phyloP scores from a whole-genome alignment of 2,797 vertebrate genomes.

The Sphenopsis melanotis region DNA sequence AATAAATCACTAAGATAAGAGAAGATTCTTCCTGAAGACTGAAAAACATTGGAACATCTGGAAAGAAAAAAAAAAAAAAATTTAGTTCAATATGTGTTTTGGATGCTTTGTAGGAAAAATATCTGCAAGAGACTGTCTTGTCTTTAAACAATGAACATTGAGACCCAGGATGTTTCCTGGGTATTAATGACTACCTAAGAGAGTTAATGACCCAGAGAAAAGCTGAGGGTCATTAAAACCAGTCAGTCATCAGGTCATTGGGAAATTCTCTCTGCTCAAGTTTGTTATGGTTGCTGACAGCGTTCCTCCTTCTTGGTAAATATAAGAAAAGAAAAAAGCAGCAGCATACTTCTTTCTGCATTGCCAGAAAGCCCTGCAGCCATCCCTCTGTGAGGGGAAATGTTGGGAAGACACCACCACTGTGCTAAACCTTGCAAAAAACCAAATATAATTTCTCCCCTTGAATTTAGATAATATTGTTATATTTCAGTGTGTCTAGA shows the following conservation, averaged over 20 bases:
- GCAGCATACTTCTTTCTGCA: not conserved
- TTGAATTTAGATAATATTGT: not conserved
- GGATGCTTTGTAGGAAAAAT: slow-evolving; percentile 44
- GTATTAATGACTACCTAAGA: slow-evolving; percentile 51
- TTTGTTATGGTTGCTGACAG: not conserved
- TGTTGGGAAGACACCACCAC: rapidly evolving
- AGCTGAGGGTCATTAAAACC: slow-evolving; percentile 9
- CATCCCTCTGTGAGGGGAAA: not conserved
- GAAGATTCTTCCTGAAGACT: slow-evolving; percentile 3
- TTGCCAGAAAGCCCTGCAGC: not conserved
- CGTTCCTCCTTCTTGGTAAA: not conserved
- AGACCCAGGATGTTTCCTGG: not conserved
- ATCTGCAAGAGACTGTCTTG: not conserved
- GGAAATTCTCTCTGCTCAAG: not conserved
- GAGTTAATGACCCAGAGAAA: slow-evolving; percentile 12
- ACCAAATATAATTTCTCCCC: not conserved
- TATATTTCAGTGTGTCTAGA: not conserved
- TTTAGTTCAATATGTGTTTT: not conserved
- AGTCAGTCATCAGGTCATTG: not conserved
- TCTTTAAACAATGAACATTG: not conserved
- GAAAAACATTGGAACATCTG: slow-evolving; percentile 58
- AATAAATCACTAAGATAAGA: slow-evolving; percentile 65
- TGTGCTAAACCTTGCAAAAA: not conserved
- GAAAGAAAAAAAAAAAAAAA: not conserved
- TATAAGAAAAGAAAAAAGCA: not conserved